These are phyloP conservation scores for Electrophaes corylata DNA, from an alignment of 2,888 invertebrate genomes.

Conservation along the genomic window DNA sequence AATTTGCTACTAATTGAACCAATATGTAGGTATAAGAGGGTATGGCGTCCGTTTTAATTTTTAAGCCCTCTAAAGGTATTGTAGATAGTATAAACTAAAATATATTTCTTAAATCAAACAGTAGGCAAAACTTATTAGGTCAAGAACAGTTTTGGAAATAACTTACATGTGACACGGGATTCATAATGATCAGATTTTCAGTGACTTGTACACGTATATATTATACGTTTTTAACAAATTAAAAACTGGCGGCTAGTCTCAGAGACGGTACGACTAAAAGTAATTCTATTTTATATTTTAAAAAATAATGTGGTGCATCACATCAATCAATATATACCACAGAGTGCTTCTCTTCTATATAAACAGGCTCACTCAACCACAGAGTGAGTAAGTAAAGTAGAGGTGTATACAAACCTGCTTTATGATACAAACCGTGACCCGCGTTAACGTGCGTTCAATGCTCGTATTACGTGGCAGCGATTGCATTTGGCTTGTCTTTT, in stretches of 20 bases:
- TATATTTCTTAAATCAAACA: too few relatives aligned
- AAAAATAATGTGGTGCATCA: too few relatives aligned
- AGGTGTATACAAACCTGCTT: too few relatives aligned
- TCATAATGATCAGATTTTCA: conserved; percentile 47
- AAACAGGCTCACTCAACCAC: too few relatives aligned
- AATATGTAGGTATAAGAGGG: not conserved
- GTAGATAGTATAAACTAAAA: not conserved
- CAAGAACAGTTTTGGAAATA: not conserved
- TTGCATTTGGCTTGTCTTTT: too few relatives aligned
- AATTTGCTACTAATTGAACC: not conserved
- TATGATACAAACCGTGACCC: too few relatives aligned
- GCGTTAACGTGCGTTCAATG: too few relatives aligned
- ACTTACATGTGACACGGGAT: conserved; percentile 65
- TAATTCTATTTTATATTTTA: too few relatives aligned
- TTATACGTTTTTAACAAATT: not conserved
- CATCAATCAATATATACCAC: too few relatives aligned
- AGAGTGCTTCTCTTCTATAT: too few relatives aligned
- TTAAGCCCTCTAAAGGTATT: not conserved
- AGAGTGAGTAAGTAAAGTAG: too few relatives aligned
- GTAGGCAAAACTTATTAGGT: not conserved
- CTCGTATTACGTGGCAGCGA: too few relatives aligned
- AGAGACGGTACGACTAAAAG: not conserved
- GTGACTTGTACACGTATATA: not conserved
- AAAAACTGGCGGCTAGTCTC: not conserved
- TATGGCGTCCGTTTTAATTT: not conserved